These are phyloP conservation scores for Chloromyia formosa DNA, from an alignment of 2,888 invertebrate genomes.

Conservation along the genomic window DNA sequence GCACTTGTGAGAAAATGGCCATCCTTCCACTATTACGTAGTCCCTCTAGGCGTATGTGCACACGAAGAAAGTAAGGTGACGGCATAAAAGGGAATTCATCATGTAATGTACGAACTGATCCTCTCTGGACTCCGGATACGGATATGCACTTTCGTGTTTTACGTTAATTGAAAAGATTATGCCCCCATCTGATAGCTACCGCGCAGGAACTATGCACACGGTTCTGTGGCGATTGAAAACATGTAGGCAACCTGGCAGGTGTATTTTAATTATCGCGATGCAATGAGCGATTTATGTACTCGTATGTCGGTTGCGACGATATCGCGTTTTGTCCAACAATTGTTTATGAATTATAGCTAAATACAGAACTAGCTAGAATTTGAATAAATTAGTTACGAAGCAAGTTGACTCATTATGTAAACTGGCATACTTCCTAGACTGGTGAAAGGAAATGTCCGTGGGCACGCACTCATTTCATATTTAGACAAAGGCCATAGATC, in stretches of 20 bases:
- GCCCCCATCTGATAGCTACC: conserved; percentile 2
- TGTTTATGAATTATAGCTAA: neutral
- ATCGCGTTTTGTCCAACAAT: conserved; percentile 9
- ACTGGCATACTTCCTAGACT: conserved; percentile 2
- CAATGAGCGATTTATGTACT: conserved; percentile 9
- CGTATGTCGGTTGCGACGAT: neutral
- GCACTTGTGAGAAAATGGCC: too few relatives aligned
- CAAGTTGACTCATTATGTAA: conserved; percentile 6
- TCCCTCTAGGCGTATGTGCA: too few relatives aligned
- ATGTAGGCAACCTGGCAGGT: neutral
- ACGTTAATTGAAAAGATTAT: conserved; percentile 32
- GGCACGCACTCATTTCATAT: neutral
- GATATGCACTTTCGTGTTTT: conserved; percentile 31
- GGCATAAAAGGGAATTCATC: neutral
- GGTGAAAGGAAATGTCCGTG: neutral
- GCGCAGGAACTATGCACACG: neutral
- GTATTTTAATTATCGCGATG: conserved; percentile 28
- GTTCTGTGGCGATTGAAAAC: neutral
- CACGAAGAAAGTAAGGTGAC: too few relatives aligned
- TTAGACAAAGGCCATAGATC: neutral
- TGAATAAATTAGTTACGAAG: neutral
- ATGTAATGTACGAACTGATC: neutral
- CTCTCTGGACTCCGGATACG: neutral
- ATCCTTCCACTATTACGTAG: too few relatives aligned
- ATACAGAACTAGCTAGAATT: neutral